These are phyloP conservation scores for Stictocephala bisonia DNA, from an alignment of 2,888 invertebrate genomes.

Conservation along the genomic window DNA sequence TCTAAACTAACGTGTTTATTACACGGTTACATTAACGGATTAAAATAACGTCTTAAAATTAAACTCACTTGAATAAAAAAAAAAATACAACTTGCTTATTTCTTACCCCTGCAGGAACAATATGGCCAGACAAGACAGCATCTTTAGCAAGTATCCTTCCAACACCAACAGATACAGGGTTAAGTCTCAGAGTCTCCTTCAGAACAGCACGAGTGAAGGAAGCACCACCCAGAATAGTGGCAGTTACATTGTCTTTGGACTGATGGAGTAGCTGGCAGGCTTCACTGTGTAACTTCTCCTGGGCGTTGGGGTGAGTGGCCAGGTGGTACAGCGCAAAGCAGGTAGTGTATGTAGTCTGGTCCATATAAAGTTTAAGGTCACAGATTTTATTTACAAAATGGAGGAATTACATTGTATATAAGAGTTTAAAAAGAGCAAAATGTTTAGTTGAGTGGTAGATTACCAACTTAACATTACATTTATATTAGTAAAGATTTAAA, in stretches of 20 bases:
- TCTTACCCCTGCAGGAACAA: slow-evolving; percentile 80
- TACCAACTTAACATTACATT: too few species aligned
- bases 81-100: neutral
- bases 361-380: too few species aligned
- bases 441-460: too few species aligned
- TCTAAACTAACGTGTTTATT: too few species aligned
- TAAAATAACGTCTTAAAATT: too few species aligned
- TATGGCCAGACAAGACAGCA: slow-evolving; percentile 76
- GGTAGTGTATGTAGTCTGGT: slow-evolving; percentile 81
- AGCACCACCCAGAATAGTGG: slow-evolving; percentile 72
- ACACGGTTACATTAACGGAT: too few species aligned
- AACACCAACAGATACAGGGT: slow-evolving; percentile 86
- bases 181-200: slow-evolving; percentile 85
- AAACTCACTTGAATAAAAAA: too few species aligned
- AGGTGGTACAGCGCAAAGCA: slow-evolving; percentile 85
- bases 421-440: too few species aligned
- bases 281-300: slow-evolving; percentile 77
- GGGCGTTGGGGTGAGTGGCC: slow-evolving; percentile 74
- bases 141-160: slow-evolving; percentile 80
- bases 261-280: slow-evolving; percentile 69
- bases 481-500: too few species aligned
- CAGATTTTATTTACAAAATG: too few species aligned
- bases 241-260: slow-evolving; percentile 68
- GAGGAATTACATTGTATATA: too few species aligned
- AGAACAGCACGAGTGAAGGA: slow-evolving; percentile 81